A percentile compares a stretch with the other conserved stretches of the same genome.
Conservation (phyloP, 2,797 vertebrate species). For the Enteromius argenteus region DNA sequence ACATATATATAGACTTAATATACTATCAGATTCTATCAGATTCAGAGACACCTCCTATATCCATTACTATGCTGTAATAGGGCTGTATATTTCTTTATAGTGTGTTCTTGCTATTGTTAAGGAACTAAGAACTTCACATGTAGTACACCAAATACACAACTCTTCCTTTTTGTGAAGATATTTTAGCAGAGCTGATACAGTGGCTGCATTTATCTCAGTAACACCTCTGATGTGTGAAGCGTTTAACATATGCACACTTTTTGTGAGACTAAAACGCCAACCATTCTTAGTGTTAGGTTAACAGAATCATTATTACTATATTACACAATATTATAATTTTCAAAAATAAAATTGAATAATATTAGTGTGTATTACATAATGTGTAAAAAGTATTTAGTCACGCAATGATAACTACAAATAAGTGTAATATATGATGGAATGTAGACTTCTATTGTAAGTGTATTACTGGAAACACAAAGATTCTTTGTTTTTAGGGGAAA, state of each 20-base stretch:
- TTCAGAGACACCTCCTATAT: not conserved
- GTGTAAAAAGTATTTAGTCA: too few relatives aligned
- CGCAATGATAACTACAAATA: too few relatives aligned
- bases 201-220: not conserved
- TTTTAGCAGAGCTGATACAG: not conserved
- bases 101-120: not conserved
- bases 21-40: not conserved
- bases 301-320: not conserved
- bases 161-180: not conserved
- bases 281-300: not conserved
- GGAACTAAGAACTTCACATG: not conserved
- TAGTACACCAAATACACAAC: not conserved
- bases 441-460: not conserved
- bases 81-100: not conserved
- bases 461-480: not conserved
- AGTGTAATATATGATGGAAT: not conserved
- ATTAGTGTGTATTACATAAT: not conserved
- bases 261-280: not conserved
- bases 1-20: too few relatives aligned
- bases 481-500: not conserved
- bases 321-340: not conserved
- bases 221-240: not conserved
- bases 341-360: not conserved
- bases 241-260: not conserved
- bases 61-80: not conserved